Conservation (phyloP, 2,888 invertebrate genomes). For the Bombylius major region DNA sequence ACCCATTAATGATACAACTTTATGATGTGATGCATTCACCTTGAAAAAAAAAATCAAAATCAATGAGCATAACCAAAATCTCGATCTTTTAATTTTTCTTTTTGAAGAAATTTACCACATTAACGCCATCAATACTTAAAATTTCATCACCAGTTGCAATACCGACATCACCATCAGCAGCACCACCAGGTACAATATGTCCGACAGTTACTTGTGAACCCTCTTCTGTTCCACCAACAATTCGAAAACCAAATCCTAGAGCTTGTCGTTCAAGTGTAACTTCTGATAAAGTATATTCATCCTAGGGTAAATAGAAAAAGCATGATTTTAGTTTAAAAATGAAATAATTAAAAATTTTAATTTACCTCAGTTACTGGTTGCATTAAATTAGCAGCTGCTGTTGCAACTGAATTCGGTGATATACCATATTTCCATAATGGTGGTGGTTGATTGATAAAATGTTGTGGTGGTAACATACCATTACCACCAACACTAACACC, state of each 20-base stretch:
- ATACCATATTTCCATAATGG: conserved; percentile 19
- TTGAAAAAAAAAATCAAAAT: conserved; percentile 23
- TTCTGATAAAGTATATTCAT: conserved; percentile 29
- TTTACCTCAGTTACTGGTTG: conserved; percentile 9
- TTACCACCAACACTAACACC: background rate
- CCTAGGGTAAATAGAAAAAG: conserved; percentile 12
- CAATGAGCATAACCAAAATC: background rate
- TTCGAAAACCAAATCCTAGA: conserved; percentile 93
- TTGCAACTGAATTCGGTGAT: conserved; percentile 6
- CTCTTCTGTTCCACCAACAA: conserved; percentile 96
- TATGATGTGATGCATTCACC: conserved; percentile 75
- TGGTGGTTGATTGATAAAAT: conserved; percentile 3
- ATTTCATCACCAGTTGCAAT: conserved; percentile 89
- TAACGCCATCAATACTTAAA: conserved; percentile 80
- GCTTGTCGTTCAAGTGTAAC: conserved; percentile 78
- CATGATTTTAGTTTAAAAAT: background rate
- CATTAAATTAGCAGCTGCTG: conserved; percentile 3
- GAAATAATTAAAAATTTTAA: background rate
- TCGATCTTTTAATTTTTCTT: background rate
- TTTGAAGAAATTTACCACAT: conserved; percentile 42
- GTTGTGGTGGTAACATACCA: background rate
- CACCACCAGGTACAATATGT: conserved; percentile 91
- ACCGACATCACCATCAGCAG: conserved; percentile 83
- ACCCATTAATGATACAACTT: conserved; percentile 87
- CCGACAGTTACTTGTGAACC: conserved; percentile 94